phyloP scores from a whole-genome alignment of 2,797 vertebrate genomes.

The Odontamblyopus lacepedii region DNA sequence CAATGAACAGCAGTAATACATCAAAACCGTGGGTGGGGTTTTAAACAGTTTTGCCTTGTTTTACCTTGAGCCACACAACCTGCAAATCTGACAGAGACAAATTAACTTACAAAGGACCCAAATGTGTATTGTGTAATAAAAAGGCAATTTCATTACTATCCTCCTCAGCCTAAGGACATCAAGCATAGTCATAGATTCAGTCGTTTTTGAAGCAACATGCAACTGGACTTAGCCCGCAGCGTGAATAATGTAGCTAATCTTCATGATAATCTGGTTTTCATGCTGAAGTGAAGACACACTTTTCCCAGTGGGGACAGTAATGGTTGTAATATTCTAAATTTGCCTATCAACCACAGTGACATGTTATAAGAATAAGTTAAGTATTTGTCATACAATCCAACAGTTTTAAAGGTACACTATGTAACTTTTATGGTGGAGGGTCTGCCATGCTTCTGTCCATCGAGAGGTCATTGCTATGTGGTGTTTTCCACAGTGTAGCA shows the following conservation, averaged over 20 bases:
- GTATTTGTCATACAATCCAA: not conserved
- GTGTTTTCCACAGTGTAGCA: not conserved
- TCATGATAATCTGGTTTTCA: too few relatives aligned
- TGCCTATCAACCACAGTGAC: too few relatives aligned
- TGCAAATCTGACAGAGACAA: constrained; percentile 21
- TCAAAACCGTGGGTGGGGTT: constrained; percentile 9
- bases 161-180: constrained; percentile 24
- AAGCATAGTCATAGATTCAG: not conserved
- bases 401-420: not conserved
- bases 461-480: not conserved
- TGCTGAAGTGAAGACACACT: too few relatives aligned
- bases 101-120: constrained; percentile 14
- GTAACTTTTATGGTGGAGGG: too few relatives aligned
- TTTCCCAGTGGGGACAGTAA: too few relatives aligned
- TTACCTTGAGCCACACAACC: constrained; percentile 27
- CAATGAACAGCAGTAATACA: constrained; percentile 5
- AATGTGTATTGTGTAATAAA: constrained; percentile 24
- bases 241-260: too few relatives aligned
- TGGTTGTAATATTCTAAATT: too few relatives aligned
- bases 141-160: constrained; percentile 20
- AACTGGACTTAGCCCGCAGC: not conserved
- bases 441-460: not conserved
- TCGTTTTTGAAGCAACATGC: too few relatives aligned
- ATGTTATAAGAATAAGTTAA: not conserved
- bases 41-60: constrained; percentile 7